Base-by-base conservation (phyloP, 2,888 invertebrate genomes). In the Serripes groenlandicus region DNA sequence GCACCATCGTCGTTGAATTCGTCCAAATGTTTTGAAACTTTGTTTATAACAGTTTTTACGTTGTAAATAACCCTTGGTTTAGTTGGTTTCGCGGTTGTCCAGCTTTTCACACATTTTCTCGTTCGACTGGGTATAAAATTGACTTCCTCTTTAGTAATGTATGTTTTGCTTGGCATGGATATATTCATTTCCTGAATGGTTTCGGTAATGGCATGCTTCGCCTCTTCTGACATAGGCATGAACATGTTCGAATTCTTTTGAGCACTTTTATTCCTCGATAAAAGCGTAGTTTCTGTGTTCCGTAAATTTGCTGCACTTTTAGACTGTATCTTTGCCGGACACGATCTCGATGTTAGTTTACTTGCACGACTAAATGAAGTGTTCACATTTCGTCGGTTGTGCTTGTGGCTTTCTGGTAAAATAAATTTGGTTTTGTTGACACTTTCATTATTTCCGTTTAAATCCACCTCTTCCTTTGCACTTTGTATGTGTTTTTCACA, bases 151-250 rank as follows among this genome's bases (percentile, higher is more conserved):
- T 42, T 18, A 18, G 28, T 56, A 11, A 9, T 52, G n/a, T 42
- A 62, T 11, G 56, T 69, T 35, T 68, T 54, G 15, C 73, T 30
- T 9, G 37, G 34, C 15, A 72, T 64, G 23, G 79, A 71, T 9
- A 71, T 60, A 26, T 86, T 86, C 88, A 90, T 90, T 66, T 91
- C 92, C 37, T 85, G 84, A 49, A 91, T 86, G 0, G 91, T 92
- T 79, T 92, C 91, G 0, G 88, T 88, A 26, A 92, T 87, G 42
- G 92, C 92, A 58, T 90, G 89, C 32, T 90, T 90, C 0, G 91
- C 92, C 73, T 92, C 92, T 26, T 83, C 70, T 7, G 92, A 92
- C 92, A 92, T 92, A 28, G 86, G 81, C 7, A 90, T 88, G 73
- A 91, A 90, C 80, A 91, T 81, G 42, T 82, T 84, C 3, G 77